Conservation (phyloP, 1,140 invertebrate species). For the Halyomorpha halys region DNA sequence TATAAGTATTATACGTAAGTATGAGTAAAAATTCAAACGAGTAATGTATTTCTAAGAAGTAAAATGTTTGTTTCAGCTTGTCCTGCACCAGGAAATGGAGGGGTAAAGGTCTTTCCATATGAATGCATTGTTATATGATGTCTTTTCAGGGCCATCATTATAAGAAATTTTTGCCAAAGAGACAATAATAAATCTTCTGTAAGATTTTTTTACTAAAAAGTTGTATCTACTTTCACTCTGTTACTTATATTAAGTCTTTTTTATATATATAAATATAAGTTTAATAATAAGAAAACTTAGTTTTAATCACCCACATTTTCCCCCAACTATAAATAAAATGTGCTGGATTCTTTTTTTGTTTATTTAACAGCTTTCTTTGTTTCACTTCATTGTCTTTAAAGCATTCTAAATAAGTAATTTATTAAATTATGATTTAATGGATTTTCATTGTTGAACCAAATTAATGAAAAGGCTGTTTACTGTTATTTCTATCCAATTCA, state of each 20-base stretch:
- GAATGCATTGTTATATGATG: slow-evolving; percentile 56
- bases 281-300: neutral
- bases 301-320: neutral
- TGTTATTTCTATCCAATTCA: too few species aligned
- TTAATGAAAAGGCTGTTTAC: too few species aligned
- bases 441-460: too few species aligned
- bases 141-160: neutral
- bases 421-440: too few species aligned
- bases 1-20: too few species aligned
- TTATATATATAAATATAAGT: neutral
- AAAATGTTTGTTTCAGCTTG: slow-evolving; percentile 41
- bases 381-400: too few species aligned
- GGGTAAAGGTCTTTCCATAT: slow-evolving; percentile 47
- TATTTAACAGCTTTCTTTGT: too few species aligned
- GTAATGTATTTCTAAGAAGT: neutral
- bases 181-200: neutral
- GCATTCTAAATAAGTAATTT: too few species aligned
- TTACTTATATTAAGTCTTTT: neutral
- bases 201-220: neutral
- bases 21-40: too few species aligned
- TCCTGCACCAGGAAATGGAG: slow-evolving; percentile 39
- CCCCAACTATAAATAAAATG: neutral
- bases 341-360: too few species aligned
- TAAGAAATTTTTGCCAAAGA: slow-evolving; percentile 5
- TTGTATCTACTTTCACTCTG: neutral